Conservation (phyloP, 2,113 vertebrate species). For the Podarcis muralis region DNA sequence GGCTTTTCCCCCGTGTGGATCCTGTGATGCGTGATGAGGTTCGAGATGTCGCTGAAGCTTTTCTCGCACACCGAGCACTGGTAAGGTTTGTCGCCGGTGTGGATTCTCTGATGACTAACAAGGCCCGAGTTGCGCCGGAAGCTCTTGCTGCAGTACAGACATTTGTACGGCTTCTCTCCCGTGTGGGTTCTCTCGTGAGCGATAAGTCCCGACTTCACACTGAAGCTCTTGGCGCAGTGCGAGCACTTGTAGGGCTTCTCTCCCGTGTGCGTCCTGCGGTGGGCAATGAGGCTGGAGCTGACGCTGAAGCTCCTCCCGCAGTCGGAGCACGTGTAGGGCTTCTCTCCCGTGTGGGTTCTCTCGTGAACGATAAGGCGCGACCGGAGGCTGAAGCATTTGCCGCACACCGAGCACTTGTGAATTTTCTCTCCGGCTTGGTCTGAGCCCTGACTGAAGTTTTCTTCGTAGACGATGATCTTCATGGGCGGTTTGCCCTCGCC, state of each 20-base stretch:
- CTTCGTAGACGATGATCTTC: conserved; percentile 1
- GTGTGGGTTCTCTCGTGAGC: conserved; percentile 86
- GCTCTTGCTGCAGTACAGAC: conserved; percentile 68
- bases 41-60: conserved; percentile 32
- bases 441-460: not conserved
- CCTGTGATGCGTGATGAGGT: conserved; percentile 34
- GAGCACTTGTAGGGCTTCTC: conserved; percentile 70
- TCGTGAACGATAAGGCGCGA: conserved; percentile 34
- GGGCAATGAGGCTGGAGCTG: conserved; percentile 53
- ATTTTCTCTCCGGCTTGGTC: not conserved
- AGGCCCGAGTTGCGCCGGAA: conserved; percentile 74
- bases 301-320: conserved; percentile 58
- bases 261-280: conserved; percentile 57
- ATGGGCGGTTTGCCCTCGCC: not conserved
- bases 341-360: conserved; percentile 59
- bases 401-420: conserved; percentile 23
- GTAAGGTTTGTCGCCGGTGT: conserved; percentile 63
- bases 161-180: conserved; percentile 82
- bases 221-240: conserved; percentile 66
- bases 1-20: conserved; percentile 40
- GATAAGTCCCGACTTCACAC: conserved; percentile 81
- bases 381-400: conserved; percentile 30
- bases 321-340: conserved; percentile 53
- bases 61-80: conserved; percentile 67
- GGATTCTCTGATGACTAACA: conserved; percentile 59